Base-by-base conservation (phyloP, 2,888 invertebrate species). In the Diachrysia chrysitis region DNA sequence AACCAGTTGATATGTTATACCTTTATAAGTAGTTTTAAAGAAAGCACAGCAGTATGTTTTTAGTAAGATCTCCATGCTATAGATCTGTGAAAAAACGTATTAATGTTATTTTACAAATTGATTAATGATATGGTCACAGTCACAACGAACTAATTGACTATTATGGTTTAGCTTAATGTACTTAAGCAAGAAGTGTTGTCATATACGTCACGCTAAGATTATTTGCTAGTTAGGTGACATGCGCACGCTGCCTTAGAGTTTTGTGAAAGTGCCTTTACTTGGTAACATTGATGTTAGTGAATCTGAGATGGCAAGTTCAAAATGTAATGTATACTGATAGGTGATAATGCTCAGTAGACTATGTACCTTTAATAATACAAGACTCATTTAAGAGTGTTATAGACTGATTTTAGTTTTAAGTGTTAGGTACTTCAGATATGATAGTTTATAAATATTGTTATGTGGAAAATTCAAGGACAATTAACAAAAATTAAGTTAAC, bases 391-490 rank as follows among this genome's bases (percentile, higher is more conserved):
- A 82, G 94, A 93, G 94, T 94, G 80, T 91, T 75, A 88, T 90
- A 90, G 95, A 95, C 95, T 95, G 95, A 95, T 90, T 88, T 88
- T 94, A 94, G 90, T 82, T 88, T 32, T 95, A 95, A 94, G 94
- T 89, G 87, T 92, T 93, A 91, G 90, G 87, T 89, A 90, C 90
- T 92, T 83, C 83, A 85, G 83, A 84, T 86, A 85, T 83, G 83
- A 90, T 90, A 90, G 86, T 90, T 91, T 85, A 83, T 76, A 81
- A 42, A 83, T 73, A 73, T 81, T 89, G 86, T 88, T 87, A 85
- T 79, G 72, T 75, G 68, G 78, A 78, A 78, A 69, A 73, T 76
- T 71, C 63, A 82, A 84, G 82, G 82, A 83, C 73, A 78, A 73
- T 81, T 76, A 75, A 76, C 75, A 78, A 72, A 74, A 68, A 67